Evolutionary conservation across 1,140 invertebrate species (phyloP), one percentile per base, ranked within the genome.

Genomic region (Temnothorax longispinosus): DNA sequence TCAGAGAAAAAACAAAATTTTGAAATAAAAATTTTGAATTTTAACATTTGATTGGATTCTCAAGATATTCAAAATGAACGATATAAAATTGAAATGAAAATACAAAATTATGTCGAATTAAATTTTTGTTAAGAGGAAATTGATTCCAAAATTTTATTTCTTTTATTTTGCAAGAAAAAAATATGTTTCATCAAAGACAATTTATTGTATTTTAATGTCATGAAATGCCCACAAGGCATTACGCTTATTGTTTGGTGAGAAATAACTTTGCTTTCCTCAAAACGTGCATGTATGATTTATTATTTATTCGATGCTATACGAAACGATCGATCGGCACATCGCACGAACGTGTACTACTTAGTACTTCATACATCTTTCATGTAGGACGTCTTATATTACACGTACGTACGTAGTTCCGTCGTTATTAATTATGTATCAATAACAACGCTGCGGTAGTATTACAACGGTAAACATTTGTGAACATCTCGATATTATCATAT

Each of bases 291-390:
- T 58, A 52, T n/a, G 52, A 38, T 58, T 58, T 58, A 52, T 32
- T 50, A 38, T 58, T 58, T 58, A 52, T 32, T 50, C 27, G 13
- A 10, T 50, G 21, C 11, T 41, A 32, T 41, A 38, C 13, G 38
- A 76, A 18, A 44, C 74, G 52, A 76, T 76, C 54, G 52, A 75
- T 75, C 35, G 35, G 35, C 13, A 18, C n/a, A 75, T 75, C 35
- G n/a, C 13, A 27, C n/a, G 38, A 58, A 41, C 72, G 35, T 18
- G 18, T 56, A 41, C 74, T 41, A 35, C n/a, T 41, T 21, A n/a
- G n/a, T 41, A 27, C n/a, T 44, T 35, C n/a, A 41, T 58, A 41
- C 35, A 76, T 58, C 18, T 76, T 76, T 76, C 74, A 58, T 41
- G 35, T 76, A 60, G 72, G 7, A 56, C 13, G 13, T 58, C 72